These are phyloP conservation scores for Deladenus siricidicola DNA, from an alignment of 2,888 invertebrate species.

Conservation along the genomic window DNA sequence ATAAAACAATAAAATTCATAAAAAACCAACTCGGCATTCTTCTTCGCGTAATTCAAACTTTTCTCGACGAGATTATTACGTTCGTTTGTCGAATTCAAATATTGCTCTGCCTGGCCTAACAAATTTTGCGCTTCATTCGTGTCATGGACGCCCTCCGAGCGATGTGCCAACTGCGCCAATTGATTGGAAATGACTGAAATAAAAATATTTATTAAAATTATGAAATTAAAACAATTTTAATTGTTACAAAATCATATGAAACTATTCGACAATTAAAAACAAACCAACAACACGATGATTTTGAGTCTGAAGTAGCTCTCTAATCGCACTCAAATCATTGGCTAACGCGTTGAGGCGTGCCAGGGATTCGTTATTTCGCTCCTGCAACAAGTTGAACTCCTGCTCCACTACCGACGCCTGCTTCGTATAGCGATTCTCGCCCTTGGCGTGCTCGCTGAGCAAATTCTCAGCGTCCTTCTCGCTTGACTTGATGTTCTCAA, in stretches of 20 bases:
- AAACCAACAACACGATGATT: slow-evolving; percentile 20
- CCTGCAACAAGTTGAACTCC: slow-evolving; percentile 28
- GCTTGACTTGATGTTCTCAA: slow-evolving; percentile 13
- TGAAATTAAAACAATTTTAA: background rate
- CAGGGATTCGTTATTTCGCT: slow-evolving; percentile 25
- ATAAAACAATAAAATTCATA: too few species aligned
- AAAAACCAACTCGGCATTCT: slow-evolving; percentile 24
- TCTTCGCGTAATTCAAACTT: slow-evolving; percentile 30
- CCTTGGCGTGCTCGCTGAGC: slow-evolving; percentile 11
- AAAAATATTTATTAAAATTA: background rate
- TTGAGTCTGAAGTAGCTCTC: slow-evolving; percentile 12
- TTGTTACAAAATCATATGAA: background rate
- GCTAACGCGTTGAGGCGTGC: slow-evolving; percentile 13
- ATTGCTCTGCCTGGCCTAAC: slow-evolving; percentile 51
- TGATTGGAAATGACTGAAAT: slow-evolving; percentile 24
- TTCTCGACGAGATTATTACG: slow-evolving; percentile 49
- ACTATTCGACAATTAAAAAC: background rate
- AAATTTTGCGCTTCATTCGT: slow-evolving; percentile 28
- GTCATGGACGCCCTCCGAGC: slow-evolving; percentile 4
- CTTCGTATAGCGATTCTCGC: slow-evolving; percentile 23
- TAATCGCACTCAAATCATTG: slow-evolving; percentile 13
- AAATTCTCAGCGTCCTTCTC: slow-evolving; percentile 19
- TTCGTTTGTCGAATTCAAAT: slow-evolving; percentile 49
- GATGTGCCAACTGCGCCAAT: slow-evolving; percentile 18
- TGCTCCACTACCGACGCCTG: slow-evolving; percentile 45